Evolutionary conservation across 2,888 invertebrate genomes (phyloP), one percentile per base, ranked within the genome.

Genomic region (Geotrupes spiniger): DNA sequence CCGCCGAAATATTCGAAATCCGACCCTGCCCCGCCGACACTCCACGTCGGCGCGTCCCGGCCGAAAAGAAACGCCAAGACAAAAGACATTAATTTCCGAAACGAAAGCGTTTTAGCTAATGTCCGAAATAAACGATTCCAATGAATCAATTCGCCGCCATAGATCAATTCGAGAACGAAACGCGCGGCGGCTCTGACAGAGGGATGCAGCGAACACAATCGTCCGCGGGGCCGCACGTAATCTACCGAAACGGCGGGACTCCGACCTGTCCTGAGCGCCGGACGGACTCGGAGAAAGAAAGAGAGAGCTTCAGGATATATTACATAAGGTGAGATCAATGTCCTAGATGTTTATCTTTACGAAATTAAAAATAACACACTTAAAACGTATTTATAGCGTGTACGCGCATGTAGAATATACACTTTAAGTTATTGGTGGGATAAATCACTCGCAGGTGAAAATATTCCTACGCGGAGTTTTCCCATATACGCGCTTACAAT

Each of bases 101-200:
- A 59, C 41, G 25, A 51, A 55, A 54, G 54, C 53, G 54, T 58
- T 61, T 59, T 52, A 54, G 58, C 56, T 61, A 59, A 58, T 59
- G 56, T 49, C 49, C 45, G 54, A 57, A 55, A 57, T 58, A 58
- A 60, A 59, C 56, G 58, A 52, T 56, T 51, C 52, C 54, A 55
- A 59, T 58, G 58, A 59, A 61, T 61, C 60, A 60, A 59, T 60
- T 57, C 56, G 14, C 40, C 48, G 52, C 59, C 52, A 54, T 57
- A 56, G 54, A 59, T 59, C 59, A 57, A 51, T 51, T 53, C 48
- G 15, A 44, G 53, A 55, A 56, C 47, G 50, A 58, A 56, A 54
- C 53, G 49, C 49, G 48, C n/a, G 51, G 40, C 21, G 4, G 28
- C 42, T 53, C 48, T 50, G 54, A 54, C 54, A 52, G 50, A 43